These are phyloP conservation scores for Mus caroli DNA, from an alignment of 2,797 vertebrate genomes.

Conservation along the genomic window DNA sequence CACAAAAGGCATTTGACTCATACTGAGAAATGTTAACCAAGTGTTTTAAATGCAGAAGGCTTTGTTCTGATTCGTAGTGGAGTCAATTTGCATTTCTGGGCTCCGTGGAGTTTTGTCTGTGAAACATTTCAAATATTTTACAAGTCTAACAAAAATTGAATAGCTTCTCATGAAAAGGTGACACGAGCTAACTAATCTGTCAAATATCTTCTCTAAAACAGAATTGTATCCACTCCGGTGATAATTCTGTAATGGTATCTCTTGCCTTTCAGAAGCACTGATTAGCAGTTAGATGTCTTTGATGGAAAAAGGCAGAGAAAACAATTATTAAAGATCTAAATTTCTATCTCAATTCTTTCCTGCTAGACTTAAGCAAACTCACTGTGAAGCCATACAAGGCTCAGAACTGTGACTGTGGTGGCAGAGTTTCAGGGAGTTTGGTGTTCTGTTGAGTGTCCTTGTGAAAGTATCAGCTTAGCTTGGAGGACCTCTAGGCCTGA, in stretches of 20 bases:
- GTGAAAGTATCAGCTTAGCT: background rate
- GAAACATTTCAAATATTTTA: slow-evolving; percentile 58
- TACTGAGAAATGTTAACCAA: slow-evolving; percentile 27
- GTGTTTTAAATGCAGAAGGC: background rate
- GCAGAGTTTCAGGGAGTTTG: background rate
- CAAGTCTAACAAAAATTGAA: slow-evolving; percentile 67
- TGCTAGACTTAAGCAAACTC: background rate
- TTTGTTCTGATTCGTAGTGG: slow-evolving; percentile 28
- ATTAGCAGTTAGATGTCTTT: slow-evolving; percentile 78
- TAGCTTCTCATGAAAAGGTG: slow-evolving; percentile 66
- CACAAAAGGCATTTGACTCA: background rate
- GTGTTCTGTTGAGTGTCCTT: background rate
- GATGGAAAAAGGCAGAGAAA: slow-evolving; percentile 72
- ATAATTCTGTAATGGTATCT: slow-evolving; percentile 71
- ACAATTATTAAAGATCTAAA: slow-evolving; percentile 73
- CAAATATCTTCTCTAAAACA: slow-evolving; percentile 68
- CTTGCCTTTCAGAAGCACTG: slow-evolving; percentile 61
- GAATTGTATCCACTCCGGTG: slow-evolving; percentile 69
- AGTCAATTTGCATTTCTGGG: slow-evolving; percentile 9
- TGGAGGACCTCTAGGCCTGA: background rate
- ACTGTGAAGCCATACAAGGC: background rate
- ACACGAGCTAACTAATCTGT: slow-evolving; percentile 68
- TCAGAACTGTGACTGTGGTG: background rate
- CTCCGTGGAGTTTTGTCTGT: slow-evolving; percentile 30
- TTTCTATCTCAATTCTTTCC: slow-evolving; percentile 55